phyloP scores from a whole-genome alignment of 2,888 invertebrate genomes.

The Chrysodeixis includens region DNA sequence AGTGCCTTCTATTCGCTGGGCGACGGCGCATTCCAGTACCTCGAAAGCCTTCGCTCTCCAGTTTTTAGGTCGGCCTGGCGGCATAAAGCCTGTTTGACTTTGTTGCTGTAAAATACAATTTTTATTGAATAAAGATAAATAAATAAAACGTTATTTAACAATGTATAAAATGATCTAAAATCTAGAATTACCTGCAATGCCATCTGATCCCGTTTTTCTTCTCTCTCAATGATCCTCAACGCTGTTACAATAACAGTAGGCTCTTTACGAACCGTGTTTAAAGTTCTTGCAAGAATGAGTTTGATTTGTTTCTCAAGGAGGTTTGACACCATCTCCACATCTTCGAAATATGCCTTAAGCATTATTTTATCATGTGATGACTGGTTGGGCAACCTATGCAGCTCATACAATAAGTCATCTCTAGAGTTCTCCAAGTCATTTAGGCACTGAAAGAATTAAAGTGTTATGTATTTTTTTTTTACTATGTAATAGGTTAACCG shows the following conservation, averaged over 20 bases:
- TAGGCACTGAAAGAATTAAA: conserved; percentile 90
- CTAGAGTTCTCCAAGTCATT: conserved; percentile 98
- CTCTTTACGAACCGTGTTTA: conserved; percentile 98
- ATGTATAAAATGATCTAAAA: no score
- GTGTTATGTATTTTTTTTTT: background rate
- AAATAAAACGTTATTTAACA: background rate
- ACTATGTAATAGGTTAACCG: background rate
- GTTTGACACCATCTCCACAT: conserved; percentile 97
- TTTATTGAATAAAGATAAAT: background rate
- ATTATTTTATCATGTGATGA: conserved; percentile 96
- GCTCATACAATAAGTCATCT: conserved; percentile 97
- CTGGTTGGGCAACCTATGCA: conserved; percentile 97
- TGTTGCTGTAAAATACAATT: conserved; percentile 88
- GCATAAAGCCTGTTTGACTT: conserved; percentile 95
- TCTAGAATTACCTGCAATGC: conserved; percentile 91
- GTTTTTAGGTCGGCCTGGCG: conserved; percentile 97
- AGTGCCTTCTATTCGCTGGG: conserved; percentile 97
- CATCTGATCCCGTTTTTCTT: conserved; percentile 97
- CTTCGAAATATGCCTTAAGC: conserved; percentile 98
- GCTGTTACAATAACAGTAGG: conserved; percentile 99
- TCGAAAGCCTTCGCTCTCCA: conserved; percentile 97
- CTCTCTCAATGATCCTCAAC: conserved; percentile 98
- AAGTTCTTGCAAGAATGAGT: conserved; percentile 95
- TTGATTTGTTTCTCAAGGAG: conserved; percentile 97
- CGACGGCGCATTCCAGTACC: conserved; percentile 94